phyloP scores from a whole-genome alignment of 2,888 invertebrate genomes.

The Drosophila buzzatii region DNA sequence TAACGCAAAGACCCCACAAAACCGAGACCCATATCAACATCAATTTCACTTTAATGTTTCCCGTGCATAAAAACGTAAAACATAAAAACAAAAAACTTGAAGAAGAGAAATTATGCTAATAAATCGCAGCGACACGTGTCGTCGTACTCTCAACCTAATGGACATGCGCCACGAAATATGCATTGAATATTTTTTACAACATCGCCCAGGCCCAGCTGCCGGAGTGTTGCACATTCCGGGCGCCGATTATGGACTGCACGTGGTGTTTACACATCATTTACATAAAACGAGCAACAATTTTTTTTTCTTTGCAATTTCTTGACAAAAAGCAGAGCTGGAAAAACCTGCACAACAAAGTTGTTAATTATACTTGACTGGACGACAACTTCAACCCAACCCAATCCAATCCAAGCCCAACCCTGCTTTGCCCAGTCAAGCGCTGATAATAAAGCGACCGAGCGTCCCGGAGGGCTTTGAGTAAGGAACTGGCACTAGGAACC shows the following conservation, averaged over 20 bases:
- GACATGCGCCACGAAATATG: constrained; percentile 79
- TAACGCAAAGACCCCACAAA: constrained; percentile 35
- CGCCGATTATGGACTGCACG: constrained; percentile 57
- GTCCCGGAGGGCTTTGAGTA: constrained; percentile 5
- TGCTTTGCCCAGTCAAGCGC: constrained; percentile 63
- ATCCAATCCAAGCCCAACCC: not conserved
- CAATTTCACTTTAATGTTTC: constrained; percentile 77
- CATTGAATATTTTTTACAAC: constrained; percentile 59
- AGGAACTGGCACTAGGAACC: constrained; percentile 47
- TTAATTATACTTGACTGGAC: constrained; percentile 82
- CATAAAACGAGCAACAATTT: constrained; percentile 71
- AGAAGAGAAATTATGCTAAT: constrained; percentile 78
- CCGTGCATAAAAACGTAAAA: constrained; percentile 27
- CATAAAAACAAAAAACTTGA: constrained; percentile 43
- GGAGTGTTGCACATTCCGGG: constrained; percentile 46
- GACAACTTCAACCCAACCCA: constrained; percentile 26
- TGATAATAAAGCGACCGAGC: constrained; percentile 44
- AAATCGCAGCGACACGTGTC: constrained; percentile 78
- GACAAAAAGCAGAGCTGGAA: constrained; percentile 25
- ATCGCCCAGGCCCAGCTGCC: constrained; percentile 10
- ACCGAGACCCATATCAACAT: constrained; percentile 62
- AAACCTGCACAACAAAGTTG: constrained; percentile 75
- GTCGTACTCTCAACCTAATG: constrained; percentile 69
- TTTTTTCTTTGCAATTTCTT: constrained; percentile 64
- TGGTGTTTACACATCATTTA: constrained; percentile 81